Percentiles rank a stretch among this genome's conserved stretches.
phyloP scores from a whole-genome alignment of 1,140 invertebrate genomes.

The Mycetomoellerius zeteki region DNA sequence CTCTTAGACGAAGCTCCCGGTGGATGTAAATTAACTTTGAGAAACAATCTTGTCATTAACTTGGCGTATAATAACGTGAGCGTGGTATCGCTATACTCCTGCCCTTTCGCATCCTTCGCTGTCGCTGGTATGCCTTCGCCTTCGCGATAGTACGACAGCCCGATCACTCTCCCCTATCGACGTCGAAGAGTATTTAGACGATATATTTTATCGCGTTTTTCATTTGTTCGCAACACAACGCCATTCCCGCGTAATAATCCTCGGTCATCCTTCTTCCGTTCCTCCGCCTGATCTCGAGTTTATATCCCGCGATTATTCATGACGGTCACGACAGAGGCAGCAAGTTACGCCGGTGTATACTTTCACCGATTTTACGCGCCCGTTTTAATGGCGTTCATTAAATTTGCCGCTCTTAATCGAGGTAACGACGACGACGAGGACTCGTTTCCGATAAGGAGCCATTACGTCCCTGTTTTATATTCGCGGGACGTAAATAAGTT shows the following conservation, averaged over 20 bases:
- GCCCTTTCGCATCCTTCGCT: slow-evolving; percentile 49
- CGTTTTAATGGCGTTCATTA: slow-evolving; percentile 38
- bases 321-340: not conserved
- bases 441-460: slow-evolving; percentile 19
- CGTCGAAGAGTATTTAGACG: not conserved
- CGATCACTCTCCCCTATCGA: slow-evolving; percentile 29
- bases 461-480: slow-evolving; percentile 37
- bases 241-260: slow-evolving; percentile 32
- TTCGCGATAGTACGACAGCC: not conserved
- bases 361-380: slow-evolving; percentile 36
- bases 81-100: slow-evolving; percentile 64
- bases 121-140: not conserved
- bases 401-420: slow-evolving; percentile 41
- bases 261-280: not conserved
- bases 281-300: not conserved
- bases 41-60: slow-evolving; percentile 77
- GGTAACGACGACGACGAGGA: slow-evolving; percentile 12
- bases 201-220: slow-evolving; percentile 39
- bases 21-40: slow-evolving; percentile 78
- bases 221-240: not conserved
- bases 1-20: slow-evolving; percentile 29
- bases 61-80: slow-evolving; percentile 76
- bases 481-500: slow-evolving; percentile 44
- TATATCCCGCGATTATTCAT: slow-evolving; percentile 47
- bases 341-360: not conserved